Percentiles rank a stretch among this genome's conserved stretches.
Conservation (phyloP, 1,140 invertebrate species). For the Ridgeia piscesae region DNA sequence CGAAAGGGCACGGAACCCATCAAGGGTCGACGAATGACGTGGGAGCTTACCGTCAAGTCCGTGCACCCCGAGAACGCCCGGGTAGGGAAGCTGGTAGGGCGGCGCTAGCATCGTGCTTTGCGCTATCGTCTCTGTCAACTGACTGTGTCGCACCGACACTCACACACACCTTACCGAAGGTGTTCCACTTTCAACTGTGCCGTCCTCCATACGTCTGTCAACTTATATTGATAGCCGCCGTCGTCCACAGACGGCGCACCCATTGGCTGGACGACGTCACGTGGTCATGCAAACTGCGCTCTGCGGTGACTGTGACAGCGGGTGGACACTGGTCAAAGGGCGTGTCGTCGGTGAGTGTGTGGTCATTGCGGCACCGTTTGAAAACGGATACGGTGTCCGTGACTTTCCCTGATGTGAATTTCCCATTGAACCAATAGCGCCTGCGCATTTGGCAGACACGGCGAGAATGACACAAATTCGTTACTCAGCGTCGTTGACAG, state of each 20-base stretch:
- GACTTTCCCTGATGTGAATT: not conserved
- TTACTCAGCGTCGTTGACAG: not conserved
- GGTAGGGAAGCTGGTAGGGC: not conserved
- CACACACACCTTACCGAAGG: not conserved
- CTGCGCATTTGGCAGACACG: not conserved
- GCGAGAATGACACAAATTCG: not conserved
- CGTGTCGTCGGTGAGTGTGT: not conserved
- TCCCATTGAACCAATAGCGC: not conserved
- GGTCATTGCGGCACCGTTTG: not conserved
- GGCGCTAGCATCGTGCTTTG: not conserved
- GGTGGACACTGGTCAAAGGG: not conserved
- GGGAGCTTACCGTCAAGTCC: not conserved
- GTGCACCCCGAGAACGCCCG: not conserved
- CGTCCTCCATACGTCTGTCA: constrained; percentile 3
- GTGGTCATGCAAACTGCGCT: not conserved
- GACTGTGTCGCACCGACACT: not conserved
- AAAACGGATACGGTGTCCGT: not conserved
- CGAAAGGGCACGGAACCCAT: not conserved
- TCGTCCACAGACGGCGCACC: not conserved
- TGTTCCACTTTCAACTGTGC: not conserved
- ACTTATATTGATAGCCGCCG: not conserved
- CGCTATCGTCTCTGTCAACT: not conserved
- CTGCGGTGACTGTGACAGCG: not conserved
- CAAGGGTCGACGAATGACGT: not conserved
- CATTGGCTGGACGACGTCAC: not conserved